Evolutionary conservation across 1,140 invertebrate species (phyloP), one percentile per base, ranked within the genome.

Genomic region (Eriocheir sinensis): DNA sequence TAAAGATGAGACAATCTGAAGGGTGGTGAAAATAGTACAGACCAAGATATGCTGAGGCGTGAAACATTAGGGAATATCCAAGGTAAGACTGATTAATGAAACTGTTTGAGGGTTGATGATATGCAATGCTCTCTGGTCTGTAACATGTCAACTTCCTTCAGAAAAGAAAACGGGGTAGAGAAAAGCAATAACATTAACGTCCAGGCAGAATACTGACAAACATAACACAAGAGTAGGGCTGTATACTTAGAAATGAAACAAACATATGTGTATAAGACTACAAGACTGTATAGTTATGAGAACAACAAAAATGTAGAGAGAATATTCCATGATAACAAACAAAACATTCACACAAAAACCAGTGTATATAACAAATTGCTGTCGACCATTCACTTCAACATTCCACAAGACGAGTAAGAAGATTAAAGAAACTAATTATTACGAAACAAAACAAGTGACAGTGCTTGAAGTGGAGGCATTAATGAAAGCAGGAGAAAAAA

Each of bases 401-500:
- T 72, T 72, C 21, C 27, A n/a, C 12, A 21, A n/a, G 17, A 1
- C n/a, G 60, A 72, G 21, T 72, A 4, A 72, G n/a, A 72, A 6
- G 4, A 4, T 48, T 8, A 15, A 48, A 72, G 6, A 2, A 72
- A 72, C 44, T 72, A n/a, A n/a, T n/a, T 72, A n/a, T 72, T 72
- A 6, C n/a, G 21, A 27, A 72, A 72, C 21, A 72, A 72, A 21
- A 72, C 60, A 72, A n/a, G 2, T n/a, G n/a, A n/a, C n/a, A n/a
- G 1, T n/a, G 60, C 6, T n/a, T n/a, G n/a, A n/a, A n/a, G 60
- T n/a, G n/a, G n/a, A n/a, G n/a, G n/a, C n/a, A n/a, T n/a, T 21
- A 72, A n/a, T n/a, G 60, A 72, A n/a, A 72, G 60, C 27, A n/a
- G n/a, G 60, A 72, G 60, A 72, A n/a, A 72, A n/a, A 72, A n/a